These are phyloP conservation scores for Loxodonta africana DNA, from an alignment of 2,113 vertebrate genomes.

Conservation along the genomic window DNA sequence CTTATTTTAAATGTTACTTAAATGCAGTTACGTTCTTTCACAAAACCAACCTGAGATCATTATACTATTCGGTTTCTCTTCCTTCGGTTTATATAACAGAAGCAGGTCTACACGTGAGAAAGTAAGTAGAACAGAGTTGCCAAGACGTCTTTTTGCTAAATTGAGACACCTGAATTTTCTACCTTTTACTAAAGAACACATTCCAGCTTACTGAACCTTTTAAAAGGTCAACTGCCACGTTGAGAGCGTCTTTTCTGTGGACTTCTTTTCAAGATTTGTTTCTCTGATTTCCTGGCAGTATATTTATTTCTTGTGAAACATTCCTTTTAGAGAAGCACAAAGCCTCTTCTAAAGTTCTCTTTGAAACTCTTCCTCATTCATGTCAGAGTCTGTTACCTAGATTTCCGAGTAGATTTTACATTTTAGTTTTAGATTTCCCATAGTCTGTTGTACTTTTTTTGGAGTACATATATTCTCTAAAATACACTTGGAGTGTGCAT, in stretches of 20 bases:
- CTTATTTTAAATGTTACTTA: slow-evolving; percentile 58
- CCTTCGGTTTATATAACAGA: slow-evolving; percentile 50
- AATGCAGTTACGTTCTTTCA: slow-evolving; percentile 53
- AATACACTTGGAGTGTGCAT: not conserved
- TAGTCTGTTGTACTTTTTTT: slow-evolving; percentile 26
- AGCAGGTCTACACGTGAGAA: slow-evolving; percentile 26
- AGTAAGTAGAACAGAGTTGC: slow-evolving; percentile 67
- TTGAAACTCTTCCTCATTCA: slow-evolving; percentile 64
- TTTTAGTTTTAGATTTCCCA: slow-evolving; percentile 51
- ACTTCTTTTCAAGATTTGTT: slow-evolving; percentile 54
- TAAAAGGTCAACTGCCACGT: slow-evolving; percentile 61
- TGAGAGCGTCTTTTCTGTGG: slow-evolving; percentile 47
- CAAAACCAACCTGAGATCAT: slow-evolving; percentile 63
- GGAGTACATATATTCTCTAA: not conserved
- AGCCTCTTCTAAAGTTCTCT: slow-evolving; percentile 58
- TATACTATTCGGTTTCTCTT: slow-evolving; percentile 66
- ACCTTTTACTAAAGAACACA: slow-evolving; percentile 57
- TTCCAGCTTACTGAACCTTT: slow-evolving; percentile 66
- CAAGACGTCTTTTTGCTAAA: slow-evolving; percentile 47
- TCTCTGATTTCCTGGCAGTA: slow-evolving; percentile 76
- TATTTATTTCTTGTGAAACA: slow-evolving; percentile 71
- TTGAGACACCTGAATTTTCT: slow-evolving; percentile 61
- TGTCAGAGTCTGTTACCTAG: slow-evolving; percentile 1
- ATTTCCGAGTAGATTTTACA: slow-evolving; percentile 35
- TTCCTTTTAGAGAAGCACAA: slow-evolving; percentile 66